A percentile compares a stretch with the other conserved stretches of the same genome.
These are phyloP conservation scores for Alcis repandata DNA, from an alignment of 2,888 invertebrate genomes.

Conservation along the genomic window DNA sequence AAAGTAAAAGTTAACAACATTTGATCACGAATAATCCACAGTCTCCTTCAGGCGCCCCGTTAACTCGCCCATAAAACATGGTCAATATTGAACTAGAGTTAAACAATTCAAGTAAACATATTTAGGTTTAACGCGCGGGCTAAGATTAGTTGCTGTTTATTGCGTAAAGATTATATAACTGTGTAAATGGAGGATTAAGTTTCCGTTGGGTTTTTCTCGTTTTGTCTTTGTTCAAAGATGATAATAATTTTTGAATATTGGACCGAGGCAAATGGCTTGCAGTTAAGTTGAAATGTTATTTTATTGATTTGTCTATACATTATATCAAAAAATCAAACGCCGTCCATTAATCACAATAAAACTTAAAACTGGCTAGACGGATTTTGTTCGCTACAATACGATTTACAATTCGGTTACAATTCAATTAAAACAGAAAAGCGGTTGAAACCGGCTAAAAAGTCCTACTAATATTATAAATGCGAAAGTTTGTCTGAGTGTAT, in stretches of 20 bases:
- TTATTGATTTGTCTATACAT: no score
- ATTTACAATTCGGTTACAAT: no score
- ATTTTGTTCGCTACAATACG: no score
- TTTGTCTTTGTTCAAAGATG: not conserved
- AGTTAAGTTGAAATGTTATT: no score
- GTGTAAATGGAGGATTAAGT: not conserved
- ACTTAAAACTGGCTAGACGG: no score
- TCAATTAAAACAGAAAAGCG: no score
- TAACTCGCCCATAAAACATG: not conserved
- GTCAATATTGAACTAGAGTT: conserved; percentile 6
- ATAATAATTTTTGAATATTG: not conserved
- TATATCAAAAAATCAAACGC: no score
- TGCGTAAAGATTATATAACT: conserved; percentile 7
- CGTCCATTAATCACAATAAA: no score
- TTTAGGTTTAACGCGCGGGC: not conserved
- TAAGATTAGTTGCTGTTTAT: conserved; percentile 1
- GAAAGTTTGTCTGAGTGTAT: no score
- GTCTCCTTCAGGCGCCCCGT: not conserved
- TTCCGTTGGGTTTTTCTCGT: not conserved
- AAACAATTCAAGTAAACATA: conserved; percentile 4
- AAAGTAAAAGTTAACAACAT: not conserved
- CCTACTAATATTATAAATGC: no score
- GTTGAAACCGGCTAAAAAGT: no score
- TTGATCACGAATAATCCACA: not conserved
- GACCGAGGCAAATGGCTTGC: no score